Conservation (phyloP, 2,113 vertebrate genomes). For the Cyprinodon tularosa region DNA sequence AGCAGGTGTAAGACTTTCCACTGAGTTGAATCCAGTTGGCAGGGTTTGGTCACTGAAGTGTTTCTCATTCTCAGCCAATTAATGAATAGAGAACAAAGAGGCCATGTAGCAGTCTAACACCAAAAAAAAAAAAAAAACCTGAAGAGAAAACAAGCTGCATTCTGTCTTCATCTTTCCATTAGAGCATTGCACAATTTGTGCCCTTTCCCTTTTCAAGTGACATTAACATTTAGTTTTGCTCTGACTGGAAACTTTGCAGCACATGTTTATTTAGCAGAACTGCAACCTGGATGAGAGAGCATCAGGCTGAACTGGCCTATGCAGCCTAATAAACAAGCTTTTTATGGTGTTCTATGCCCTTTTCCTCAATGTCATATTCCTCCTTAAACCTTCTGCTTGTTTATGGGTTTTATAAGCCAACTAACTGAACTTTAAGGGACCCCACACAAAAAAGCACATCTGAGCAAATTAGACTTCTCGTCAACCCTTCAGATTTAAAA, state of each 20-base stretch:
- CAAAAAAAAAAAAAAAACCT: background rate
- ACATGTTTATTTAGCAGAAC: background rate
- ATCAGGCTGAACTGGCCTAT: background rate
- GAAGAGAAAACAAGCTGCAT: slow-evolving; percentile 44
- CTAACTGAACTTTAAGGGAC: background rate
- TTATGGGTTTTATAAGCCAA: slow-evolving; percentile 2
- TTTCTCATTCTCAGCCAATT: slow-evolving; percentile 47
- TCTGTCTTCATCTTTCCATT: slow-evolving; percentile 62
- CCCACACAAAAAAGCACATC: background rate
- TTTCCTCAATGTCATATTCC: background rate
- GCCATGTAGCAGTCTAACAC: slow-evolving; percentile 13
- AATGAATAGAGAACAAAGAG: slow-evolving; percentile 33
- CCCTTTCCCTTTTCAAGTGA: slow-evolving; percentile 29
- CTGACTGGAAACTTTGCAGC: background rate
- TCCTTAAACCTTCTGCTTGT: background rate
- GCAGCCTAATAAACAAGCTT: background rate
- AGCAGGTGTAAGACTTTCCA: slow-evolving; percentile 47
- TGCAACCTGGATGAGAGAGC: background rate
- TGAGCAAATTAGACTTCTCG: background rate
- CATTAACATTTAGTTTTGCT: slow-evolving; percentile 14
- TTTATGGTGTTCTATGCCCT: background rate
- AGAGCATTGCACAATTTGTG: slow-evolving; percentile 30
- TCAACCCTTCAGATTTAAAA: background rate
- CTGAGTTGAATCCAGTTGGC: slow-evolving; percentile 23
- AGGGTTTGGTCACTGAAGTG: slow-evolving; percentile 39